phyloP scores from a whole-genome alignment of 2,113 vertebrate species.

The Coptodon bakossiorum region DNA sequence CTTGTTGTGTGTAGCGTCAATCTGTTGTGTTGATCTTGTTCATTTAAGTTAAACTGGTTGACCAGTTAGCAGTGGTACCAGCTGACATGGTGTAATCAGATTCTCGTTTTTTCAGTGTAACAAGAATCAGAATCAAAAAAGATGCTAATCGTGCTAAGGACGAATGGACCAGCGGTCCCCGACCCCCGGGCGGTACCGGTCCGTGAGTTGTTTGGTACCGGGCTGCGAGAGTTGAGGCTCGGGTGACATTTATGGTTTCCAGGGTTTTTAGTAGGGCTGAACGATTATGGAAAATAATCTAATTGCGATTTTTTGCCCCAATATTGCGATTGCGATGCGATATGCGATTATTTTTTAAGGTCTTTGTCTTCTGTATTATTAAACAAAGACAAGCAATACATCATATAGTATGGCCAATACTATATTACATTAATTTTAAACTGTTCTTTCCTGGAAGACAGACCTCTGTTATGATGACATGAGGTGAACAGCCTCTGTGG shows the following conservation, averaged over 20 bases:
- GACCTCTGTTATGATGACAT: too few relatives aligned
- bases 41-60: not conserved
- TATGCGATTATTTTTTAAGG: too few relatives aligned
- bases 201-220: rapidly evolving
- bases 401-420: too few relatives aligned
- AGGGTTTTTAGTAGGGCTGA: rapidly evolving
- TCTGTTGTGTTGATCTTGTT: rapidly evolving
- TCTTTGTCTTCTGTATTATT: too few relatives aligned
- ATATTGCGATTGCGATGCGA: too few relatives aligned
- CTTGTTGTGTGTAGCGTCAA: not conserved
- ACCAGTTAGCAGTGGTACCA: not conserved
- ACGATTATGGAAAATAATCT: too few relatives aligned
- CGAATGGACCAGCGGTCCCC: not conserved
- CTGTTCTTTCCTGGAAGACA: too few relatives aligned
- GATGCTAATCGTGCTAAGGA: not conserved
- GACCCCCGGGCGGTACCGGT: rapidly evolving
- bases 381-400: too few relatives aligned
- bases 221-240: not conserved
- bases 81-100: not conserved
- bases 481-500: too few relatives aligned
- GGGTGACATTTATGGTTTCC: rapidly evolving
- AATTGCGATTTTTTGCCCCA: too few relatives aligned
- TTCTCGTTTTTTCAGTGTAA: not conserved
- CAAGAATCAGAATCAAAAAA: not conserved
- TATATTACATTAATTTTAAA: too few relatives aligned